Percentiles rank a stretch among this genome's conserved stretches.
Evolutionary conservation across 2,888 invertebrate genomes (phyloP).

Genomic region (Actias luna): DNA sequence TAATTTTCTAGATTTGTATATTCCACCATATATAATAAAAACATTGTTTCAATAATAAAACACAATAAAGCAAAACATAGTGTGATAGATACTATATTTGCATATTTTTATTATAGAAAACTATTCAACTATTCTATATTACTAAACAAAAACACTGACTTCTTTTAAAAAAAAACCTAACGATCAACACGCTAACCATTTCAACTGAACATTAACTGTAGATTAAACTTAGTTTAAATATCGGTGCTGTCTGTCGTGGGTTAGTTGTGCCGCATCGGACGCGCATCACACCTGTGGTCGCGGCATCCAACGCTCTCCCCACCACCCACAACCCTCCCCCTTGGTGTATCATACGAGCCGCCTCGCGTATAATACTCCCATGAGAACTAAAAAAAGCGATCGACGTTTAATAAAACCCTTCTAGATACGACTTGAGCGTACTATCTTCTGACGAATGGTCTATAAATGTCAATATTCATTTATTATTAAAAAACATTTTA

Average conservation of each 20-base stretch:
- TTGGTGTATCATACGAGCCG: constrained; percentile 65
- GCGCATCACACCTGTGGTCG: constrained; percentile 72
- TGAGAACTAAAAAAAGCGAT: constrained; percentile 64
- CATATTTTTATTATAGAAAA: background rate
- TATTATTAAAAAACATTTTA: constrained; percentile 26
- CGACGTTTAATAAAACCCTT: constrained; percentile 27
- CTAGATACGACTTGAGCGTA: constrained; percentile 44
- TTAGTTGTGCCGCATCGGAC: constrained; percentile 42
- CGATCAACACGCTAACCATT: constrained; percentile 12
- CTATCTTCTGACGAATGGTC: background rate
- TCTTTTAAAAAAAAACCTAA: background rate
- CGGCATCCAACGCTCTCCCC: constrained; percentile 62
- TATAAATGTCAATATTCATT: constrained; percentile 34
- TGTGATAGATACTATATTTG: background rate
- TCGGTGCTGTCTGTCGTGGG: constrained; percentile 14
- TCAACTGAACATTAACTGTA: constrained; percentile 6
- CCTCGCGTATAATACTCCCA: constrained; percentile 61
- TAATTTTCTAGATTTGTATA: no score
- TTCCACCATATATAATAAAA: background rate
- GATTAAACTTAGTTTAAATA: constrained; percentile 16
- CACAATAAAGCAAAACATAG: background rate
- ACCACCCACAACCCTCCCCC: constrained; percentile 31
- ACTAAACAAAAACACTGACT: background rate
- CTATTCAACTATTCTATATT: background rate
- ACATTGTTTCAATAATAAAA: background rate